Evolutionary conservation across 2,888 invertebrate genomes (phyloP).

Genomic region (Mimumesa dahlbomi): DNA sequence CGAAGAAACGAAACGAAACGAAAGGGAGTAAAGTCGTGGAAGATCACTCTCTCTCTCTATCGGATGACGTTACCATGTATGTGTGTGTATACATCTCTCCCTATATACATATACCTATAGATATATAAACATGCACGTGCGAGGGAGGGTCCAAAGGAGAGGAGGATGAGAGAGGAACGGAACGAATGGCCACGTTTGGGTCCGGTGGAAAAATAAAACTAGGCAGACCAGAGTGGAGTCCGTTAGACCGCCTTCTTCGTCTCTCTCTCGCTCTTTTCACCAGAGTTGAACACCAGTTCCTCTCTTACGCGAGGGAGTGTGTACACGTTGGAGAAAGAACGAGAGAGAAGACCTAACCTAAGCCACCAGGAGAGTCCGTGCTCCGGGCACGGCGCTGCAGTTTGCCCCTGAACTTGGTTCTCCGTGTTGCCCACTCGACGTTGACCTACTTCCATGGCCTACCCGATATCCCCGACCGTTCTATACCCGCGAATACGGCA

Average conservation of each 20-base stretch:
- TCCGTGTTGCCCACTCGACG: slow-evolving; percentile 71
- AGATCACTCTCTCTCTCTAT: slow-evolving; percentile 37
- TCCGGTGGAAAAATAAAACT: slow-evolving; percentile 69
- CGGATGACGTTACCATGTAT: slow-evolving; percentile 4
- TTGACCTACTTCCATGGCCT: slow-evolving; percentile 76
- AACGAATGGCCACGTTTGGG: slow-evolving; percentile 59
- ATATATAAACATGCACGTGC: slow-evolving; percentile 28
- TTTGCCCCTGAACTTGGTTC: slow-evolving; percentile 79
- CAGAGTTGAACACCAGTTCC: no score
- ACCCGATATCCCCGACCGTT: slow-evolving; percentile 49
- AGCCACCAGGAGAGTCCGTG: slow-evolving; percentile 60
- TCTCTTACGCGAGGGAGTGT: slow-evolving; percentile 25
- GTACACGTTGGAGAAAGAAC: slow-evolving; percentile 37
- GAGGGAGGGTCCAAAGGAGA: slow-evolving; percentile 52
- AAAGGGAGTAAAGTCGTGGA: slow-evolving; percentile 34
- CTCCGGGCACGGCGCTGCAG: slow-evolving; percentile 62
- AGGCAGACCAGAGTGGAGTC: slow-evolving; percentile 60
- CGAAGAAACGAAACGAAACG: slow-evolving; percentile 37
- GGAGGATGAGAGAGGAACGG: slow-evolving; percentile 46
- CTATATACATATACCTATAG: slow-evolving; percentile 11
- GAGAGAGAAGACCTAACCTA: slow-evolving; percentile 65
- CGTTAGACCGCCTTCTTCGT: slow-evolving; percentile 67
- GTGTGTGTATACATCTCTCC: slow-evolving; percentile 8
- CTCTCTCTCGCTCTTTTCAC: slow-evolving; percentile 16
- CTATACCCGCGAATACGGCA: slow-evolving; percentile 23